A percentile compares a stretch with the other conserved stretches of the same genome.
These are phyloP conservation scores for Perithous albicinctus DNA, from an alignment of 2,888 invertebrate species.

Conservation along the genomic window DNA sequence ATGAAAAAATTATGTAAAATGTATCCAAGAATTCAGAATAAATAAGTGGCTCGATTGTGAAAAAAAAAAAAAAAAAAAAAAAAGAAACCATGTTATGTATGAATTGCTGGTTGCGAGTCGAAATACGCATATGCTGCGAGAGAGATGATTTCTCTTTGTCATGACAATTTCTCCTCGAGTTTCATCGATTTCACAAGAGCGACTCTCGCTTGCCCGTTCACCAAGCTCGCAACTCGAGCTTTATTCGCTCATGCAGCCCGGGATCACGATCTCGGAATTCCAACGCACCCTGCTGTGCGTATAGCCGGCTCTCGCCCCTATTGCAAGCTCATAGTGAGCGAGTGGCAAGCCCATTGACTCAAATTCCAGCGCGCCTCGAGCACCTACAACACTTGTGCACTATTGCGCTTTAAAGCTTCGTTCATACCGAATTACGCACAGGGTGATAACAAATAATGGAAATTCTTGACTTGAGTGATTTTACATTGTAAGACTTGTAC, in stretches of 20 bases:
- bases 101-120: background rate
- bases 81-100: background rate
- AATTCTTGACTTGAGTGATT: background rate
- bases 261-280: constrained; percentile 42
- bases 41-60: background rate
- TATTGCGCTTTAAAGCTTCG: constrained; percentile 18
- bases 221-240: constrained; percentile 40
- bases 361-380: constrained; percentile 48
- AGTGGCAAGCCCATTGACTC: constrained; percentile 38
- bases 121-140: background rate
- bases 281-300: constrained; percentile 23
- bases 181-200: constrained; percentile 31
- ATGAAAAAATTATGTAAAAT: background rate
- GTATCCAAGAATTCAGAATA: background rate
- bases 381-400: background rate
- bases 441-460: background rate
- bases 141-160: constrained; percentile 34
- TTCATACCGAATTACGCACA: constrained; percentile 1
- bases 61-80: no score
- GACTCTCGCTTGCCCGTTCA: constrained; percentile 3
- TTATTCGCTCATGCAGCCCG: constrained; percentile 42
- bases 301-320: constrained; percentile 12
- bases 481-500: background rate
- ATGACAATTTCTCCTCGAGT: constrained; percentile 31
- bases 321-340: constrained; percentile 15